Conservation (phyloP, 2,113 vertebrate genomes). For the Parotia lawesii region DNA sequence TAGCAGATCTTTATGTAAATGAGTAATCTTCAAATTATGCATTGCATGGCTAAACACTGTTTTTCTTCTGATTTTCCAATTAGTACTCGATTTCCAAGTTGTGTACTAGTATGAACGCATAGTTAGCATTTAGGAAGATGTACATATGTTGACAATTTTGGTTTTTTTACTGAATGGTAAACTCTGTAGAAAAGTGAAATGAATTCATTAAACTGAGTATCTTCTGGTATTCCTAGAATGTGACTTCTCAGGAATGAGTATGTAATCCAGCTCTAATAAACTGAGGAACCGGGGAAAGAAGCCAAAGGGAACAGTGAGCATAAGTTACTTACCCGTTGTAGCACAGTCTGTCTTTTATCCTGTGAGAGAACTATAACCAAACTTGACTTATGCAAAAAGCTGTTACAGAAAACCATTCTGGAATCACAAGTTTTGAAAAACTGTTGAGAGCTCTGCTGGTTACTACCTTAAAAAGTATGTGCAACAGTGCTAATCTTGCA, state of each 20-base stretch:
- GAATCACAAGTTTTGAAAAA: neutral
- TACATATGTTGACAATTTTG: neutral
- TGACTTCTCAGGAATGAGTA: neutral
- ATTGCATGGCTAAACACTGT: neutral
- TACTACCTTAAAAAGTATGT: neutral
- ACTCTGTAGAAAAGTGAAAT: neutral
- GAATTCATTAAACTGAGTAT: neutral
- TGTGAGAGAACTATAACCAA: neutral
- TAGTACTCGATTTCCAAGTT: neutral
- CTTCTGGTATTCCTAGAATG: slow-evolving; percentile 40
- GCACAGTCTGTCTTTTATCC: neutral
- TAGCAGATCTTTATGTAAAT: neutral
- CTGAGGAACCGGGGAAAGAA: neutral
- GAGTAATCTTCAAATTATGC: neutral
- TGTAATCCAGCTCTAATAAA: neutral
- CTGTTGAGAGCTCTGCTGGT: neutral
- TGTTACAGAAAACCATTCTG: neutral
- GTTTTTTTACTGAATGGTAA: neutral
- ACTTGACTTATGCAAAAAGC: neutral
- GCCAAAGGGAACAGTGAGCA: neutral
- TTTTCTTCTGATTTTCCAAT: neutral
- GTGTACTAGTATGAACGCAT: neutral
- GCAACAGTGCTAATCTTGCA: neutral
- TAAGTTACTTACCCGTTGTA: neutral
- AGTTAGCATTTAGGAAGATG: neutral